A percentile compares a stretch with the other conserved stretches of the same genome.
Evolutionary conservation across 30 jellyfish, hydroid and myxozoan species (phyloP).

Genomic region (Cassiopea xamachana): DNA sequence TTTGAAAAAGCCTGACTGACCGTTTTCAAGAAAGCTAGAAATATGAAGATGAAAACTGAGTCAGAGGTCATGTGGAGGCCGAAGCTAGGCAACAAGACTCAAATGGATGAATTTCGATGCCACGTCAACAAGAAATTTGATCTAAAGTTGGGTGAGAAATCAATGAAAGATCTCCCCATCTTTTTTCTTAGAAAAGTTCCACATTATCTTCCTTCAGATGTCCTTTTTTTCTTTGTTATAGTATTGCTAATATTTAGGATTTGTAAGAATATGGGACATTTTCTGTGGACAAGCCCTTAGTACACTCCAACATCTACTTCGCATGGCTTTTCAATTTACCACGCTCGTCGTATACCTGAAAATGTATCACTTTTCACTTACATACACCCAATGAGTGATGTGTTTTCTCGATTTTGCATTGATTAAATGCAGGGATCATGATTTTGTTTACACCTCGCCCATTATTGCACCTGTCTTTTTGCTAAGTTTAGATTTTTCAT

Average conservation of each 20-base stretch:
- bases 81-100: conserved; percentile 56
- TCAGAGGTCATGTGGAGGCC: conserved; percentile 74
- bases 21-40: background rate
- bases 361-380: no score
- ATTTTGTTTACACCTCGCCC: background rate
- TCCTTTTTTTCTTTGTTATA: background rate
- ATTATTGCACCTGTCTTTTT: background rate
- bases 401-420: background rate
- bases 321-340: no score
- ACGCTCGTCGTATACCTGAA: no score
- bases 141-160: conserved; percentile 46
- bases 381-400: no score
- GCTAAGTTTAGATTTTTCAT: background rate
- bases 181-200: background rate
- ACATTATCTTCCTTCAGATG: background rate
- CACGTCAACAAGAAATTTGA: conserved; percentile 79
- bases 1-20: background rate
- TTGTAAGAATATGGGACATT: no score
- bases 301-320: no score
- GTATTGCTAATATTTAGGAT: background rate
- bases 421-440: background rate
- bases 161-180: background rate
- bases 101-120: conserved; percentile 77
- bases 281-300: no score
- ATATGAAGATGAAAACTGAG: conserved; percentile 56